Conservation (phyloP, 2,797 vertebrate species). For the Ptychobarbus kaznakovi region DNA sequence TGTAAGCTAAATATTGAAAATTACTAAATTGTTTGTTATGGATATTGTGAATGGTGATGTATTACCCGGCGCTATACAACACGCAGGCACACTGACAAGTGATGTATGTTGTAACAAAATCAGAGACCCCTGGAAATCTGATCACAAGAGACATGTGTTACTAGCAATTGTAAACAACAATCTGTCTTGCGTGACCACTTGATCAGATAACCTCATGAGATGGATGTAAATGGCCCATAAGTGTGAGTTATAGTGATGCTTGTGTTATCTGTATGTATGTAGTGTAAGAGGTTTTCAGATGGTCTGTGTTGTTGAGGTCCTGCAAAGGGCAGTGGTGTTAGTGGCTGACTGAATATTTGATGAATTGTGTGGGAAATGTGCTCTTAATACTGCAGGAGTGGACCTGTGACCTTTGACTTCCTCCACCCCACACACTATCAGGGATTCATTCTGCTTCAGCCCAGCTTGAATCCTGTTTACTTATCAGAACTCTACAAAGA, state of each 20-base stretch:
- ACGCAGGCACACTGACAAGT: neutral
- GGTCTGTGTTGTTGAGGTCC: neutral
- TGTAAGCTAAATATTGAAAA: neutral
- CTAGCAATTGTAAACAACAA: neutral
- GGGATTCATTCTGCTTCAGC: constrained; percentile 40
- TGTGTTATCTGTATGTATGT: neutral
- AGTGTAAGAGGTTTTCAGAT: neutral
- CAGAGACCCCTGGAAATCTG: constrained; percentile 10
- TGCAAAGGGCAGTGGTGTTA: constrained; percentile 1
- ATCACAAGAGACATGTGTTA: constrained; percentile 1
- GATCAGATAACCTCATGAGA: neutral
- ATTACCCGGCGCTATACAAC: neutral
- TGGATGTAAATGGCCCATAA: neutral
- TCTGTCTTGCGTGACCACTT: neutral
- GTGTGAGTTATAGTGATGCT: neutral
- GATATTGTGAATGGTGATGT: neutral
- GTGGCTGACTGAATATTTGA: constrained; percentile 25
- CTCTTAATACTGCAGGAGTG: constrained; percentile 28
- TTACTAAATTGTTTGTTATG: neutral
- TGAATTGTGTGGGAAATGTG: constrained; percentile 42
- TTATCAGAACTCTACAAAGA: constrained; percentile 9
- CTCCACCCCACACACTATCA: constrained; percentile 20
- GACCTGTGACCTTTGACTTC: constrained; percentile 47
- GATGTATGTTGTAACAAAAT: constrained; percentile 5
- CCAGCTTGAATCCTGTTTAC: constrained; percentile 26